phyloP scores from a whole-genome alignment of 2,888 invertebrate genomes.

The Platypus cylindrus region DNA sequence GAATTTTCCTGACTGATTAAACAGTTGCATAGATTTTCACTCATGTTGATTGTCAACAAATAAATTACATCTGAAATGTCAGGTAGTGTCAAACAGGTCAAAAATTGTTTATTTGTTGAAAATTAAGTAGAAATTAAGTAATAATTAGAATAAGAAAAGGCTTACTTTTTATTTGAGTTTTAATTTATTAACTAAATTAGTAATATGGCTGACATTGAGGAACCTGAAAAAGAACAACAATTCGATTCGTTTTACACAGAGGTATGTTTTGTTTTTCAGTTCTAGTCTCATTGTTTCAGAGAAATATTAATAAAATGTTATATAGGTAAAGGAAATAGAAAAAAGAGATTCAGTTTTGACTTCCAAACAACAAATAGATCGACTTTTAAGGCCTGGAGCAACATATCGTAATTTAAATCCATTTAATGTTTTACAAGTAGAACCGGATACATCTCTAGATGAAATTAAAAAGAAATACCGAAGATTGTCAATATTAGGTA shows the following conservation, averaged over 20 bases:
- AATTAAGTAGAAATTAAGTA: too few species aligned
- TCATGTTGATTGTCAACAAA: too few species aligned
- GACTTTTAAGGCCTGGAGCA: constrained; percentile 89
- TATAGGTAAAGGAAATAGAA: constrained; percentile 97
- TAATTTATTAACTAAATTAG: background rate
- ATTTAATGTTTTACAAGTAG: constrained; percentile 82
- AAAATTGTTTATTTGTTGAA: too few species aligned
- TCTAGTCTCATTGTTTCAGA: background rate
- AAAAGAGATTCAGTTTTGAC: constrained; percentile 94
- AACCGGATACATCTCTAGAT: constrained; percentile 78
- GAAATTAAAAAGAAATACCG: constrained; percentile 95
- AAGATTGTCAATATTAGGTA: constrained; percentile 67
- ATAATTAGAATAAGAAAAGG: too few species aligned
- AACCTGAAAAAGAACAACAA: constrained; percentile 48
- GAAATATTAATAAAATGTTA: too few species aligned
- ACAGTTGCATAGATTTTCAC: too few species aligned
- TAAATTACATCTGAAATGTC: too few species aligned
- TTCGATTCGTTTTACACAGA: constrained; percentile 76
- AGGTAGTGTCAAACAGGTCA: too few species aligned
- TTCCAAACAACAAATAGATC: constrained; percentile 92
- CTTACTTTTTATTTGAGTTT: too few species aligned
- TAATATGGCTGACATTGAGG: constrained; percentile 13
- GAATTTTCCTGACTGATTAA: too few species aligned
- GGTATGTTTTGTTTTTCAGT: constrained; percentile 40
- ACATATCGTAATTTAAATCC: constrained; percentile 99